phyloP scores from a whole-genome alignment of 2,888 invertebrate species.

The Monoplex corrugatus region DNA sequence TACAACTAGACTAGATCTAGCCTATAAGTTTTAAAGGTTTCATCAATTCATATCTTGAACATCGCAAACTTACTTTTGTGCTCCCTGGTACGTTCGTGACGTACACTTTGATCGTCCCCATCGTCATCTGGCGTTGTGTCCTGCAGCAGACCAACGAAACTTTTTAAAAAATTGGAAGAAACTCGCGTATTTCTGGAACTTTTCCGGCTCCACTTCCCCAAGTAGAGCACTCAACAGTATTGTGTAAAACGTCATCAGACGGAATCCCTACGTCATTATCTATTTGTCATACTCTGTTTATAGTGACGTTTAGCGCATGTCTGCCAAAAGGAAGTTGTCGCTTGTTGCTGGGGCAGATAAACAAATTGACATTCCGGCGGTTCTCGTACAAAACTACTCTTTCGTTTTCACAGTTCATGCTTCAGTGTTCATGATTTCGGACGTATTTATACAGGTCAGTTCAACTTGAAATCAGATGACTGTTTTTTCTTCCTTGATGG shows the following conservation, averaged over 20 bases:
- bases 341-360: conserved; percentile 59
- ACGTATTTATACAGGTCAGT: neutral
- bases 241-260: conserved; percentile 34
- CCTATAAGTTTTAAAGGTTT: too few relatives aligned
- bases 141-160: neutral
- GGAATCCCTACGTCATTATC: conserved; percentile 12
- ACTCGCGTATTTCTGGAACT: neutral
- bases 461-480: neutral
- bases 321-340: conserved; percentile 46
- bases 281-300: neutral
- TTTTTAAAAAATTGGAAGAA: neutral
- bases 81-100: conserved; percentile 61
- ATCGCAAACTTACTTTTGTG: conserved; percentile 63
- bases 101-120: conserved; percentile 64
- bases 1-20: too few relatives aligned
- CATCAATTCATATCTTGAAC: too few relatives aligned
- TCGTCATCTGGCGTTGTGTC: conserved; percentile 34
- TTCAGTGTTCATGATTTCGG: neutral
- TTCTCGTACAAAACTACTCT: conserved; percentile 12
- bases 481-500: too few relatives aligned
- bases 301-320: conserved; percentile 49
- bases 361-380: conserved; percentile 54
- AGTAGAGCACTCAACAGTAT: neutral
- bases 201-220: neutral
- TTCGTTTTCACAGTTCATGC: conserved; percentile 1